phyloP scores from a whole-genome alignment of 2,797 vertebrate genomes.

The Poeciliopsis infans region DNA sequence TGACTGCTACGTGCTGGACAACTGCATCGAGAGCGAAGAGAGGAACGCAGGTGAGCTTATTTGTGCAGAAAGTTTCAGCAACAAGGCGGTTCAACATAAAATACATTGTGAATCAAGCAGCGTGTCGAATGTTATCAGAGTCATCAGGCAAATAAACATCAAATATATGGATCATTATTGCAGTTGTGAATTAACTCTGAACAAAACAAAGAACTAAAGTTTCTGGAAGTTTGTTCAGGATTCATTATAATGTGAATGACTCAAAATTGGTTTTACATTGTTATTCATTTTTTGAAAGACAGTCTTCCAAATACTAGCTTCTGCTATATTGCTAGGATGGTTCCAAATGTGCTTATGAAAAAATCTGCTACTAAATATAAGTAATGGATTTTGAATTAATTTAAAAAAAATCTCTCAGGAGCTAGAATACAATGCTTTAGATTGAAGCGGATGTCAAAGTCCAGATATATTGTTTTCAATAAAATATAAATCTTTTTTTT shows the following conservation, averaged over 20 bases:
- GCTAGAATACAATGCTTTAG: background rate
- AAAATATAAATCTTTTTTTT: too few species aligned
- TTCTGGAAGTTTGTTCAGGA: background rate
- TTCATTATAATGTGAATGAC: background rate
- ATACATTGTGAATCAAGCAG: background rate
- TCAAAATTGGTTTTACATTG: background rate
- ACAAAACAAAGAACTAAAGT: background rate
- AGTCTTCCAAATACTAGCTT: background rate
- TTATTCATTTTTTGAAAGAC: conserved; percentile 17
- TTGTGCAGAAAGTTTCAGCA: background rate
- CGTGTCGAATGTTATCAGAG: background rate
- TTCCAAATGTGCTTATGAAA: background rate
- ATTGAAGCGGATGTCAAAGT: background rate
- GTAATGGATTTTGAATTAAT: too few species aligned
- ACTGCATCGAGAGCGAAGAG: background rate
- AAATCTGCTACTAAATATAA: too few species aligned
- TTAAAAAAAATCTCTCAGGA: too few species aligned
- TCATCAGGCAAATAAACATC: background rate
- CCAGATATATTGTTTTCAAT: background rate
- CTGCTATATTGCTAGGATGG: too few species aligned
- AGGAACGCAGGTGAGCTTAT: background rate
- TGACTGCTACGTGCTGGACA: conserved; percentile 26
- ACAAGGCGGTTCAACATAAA: background rate
- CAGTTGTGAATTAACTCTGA: background rate
- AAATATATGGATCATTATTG: too few species aligned